Base-by-base conservation (phyloP, 2,888 invertebrate genomes). In the Dugesia japonica region DNA sequence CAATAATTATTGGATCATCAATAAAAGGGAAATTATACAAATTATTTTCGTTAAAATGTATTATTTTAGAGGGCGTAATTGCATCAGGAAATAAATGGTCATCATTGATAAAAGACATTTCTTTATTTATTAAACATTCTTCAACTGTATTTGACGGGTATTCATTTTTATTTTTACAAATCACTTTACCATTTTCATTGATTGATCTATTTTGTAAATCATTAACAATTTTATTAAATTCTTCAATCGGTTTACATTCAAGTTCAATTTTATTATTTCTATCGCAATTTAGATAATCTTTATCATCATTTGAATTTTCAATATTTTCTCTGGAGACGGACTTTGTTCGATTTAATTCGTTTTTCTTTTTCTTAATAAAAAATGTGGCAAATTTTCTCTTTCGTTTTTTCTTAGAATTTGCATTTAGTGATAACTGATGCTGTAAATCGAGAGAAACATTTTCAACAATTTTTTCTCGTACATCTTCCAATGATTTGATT, bases 41-140 rank as follows among this genome's bases (percentile, higher is more conserved):
- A 9, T 56, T n/a, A 20, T n/a, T 23, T 23, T 56, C 9, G 17
- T 56, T 1, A 56, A 56, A 56, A 20, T 56, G 56, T 9, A 56
- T 56, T 20, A 56, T 56, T 56, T 56, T 56, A 56, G 9, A 9
- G 7, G 56, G 56, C 1, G 56, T 56, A n/a, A 56, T 56, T n/a
- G 56, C 56, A 56, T 56, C 56, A 56, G 56, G 56, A 56, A 56
- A 56, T n/a, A 56, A 56, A 56, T 56, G n/a, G 17, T 56, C 56
- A 56, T 56, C 56, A 56, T 56, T 56, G 7, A n/a, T 56, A n/a
- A 13, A 56, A 7, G 56, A 56, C 4, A 13, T 23, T 56, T 56
- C 56, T 56, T n/a, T n/a, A 20, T n/a, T 56, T n/a, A 56, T 56
- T 20, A 56, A 23, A 56, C 23, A 20, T 56, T n/a, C 23, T 56